phyloP scores from a whole-genome alignment of 2,888 invertebrate genomes.

The Diarsia dahlii region DNA sequence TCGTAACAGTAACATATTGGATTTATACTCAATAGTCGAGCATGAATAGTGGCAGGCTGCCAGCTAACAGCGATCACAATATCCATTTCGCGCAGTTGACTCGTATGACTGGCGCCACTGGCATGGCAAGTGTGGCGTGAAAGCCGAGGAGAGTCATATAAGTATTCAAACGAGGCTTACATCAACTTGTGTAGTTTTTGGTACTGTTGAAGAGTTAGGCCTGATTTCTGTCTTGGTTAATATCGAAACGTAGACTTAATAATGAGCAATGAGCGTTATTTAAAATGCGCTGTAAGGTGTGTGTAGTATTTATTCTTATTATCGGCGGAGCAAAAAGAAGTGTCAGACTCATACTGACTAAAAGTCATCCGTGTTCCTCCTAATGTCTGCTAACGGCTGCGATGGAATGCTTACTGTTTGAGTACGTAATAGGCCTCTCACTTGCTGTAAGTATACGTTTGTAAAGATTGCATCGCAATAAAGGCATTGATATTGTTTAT shows the following conservation, averaged over 20 bases:
- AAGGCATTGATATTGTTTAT: no score
- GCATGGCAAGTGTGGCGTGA: constrained; percentile 44
- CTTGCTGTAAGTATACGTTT: no score
- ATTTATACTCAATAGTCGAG: constrained; percentile 59
- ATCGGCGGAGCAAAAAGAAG: no score
- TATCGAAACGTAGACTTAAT: neutral
- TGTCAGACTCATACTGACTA: no score
- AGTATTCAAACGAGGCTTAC: constrained; percentile 39
- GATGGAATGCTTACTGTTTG: no score
- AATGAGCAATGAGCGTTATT: no score
- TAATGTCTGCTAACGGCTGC: no score
- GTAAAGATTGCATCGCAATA: no score
- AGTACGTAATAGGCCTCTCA: no score
- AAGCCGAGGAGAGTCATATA: constrained; percentile 34
- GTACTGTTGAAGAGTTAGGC: neutral
- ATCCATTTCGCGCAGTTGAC: constrained; percentile 61
- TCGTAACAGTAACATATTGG: constrained; percentile 61
- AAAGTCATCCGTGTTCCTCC: no score
- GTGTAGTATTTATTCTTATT: no score
- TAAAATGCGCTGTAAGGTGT: no score
- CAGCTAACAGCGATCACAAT: constrained; percentile 60
- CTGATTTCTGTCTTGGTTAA: neutral
- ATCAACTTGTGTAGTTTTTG: constrained; percentile 11
- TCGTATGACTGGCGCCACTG: constrained; percentile 52
- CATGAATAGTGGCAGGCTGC: constrained; percentile 57